Evolutionary conservation across 2,888 invertebrate genomes (phyloP), one percentile per base, ranked within the genome.

Genomic region (Archips xylosteana): DNA sequence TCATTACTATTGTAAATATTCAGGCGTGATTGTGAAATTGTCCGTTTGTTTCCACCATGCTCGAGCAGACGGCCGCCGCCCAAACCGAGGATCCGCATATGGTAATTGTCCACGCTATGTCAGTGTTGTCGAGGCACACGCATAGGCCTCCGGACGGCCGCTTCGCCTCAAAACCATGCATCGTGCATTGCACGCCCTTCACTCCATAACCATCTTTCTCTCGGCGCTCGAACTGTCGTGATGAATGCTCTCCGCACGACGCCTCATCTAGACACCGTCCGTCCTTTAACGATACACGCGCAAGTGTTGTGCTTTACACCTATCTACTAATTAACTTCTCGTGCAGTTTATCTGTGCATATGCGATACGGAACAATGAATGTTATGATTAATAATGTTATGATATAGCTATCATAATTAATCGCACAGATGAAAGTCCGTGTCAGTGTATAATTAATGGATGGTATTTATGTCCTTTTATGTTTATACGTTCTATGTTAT

Each of bases 81-180:
- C 91, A 97, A 97, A 95, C 97, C 97, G 95, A 96, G 97, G 97
- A 97, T 97, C 95, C 96, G 97, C 96, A 97, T 97, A 96, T 97
- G 97, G 97, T 97, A 98, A 97, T 84, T 85, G 85, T 86, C 85
- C 85, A 81, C 80, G 85, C 85, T 86, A 78, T 82, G 82, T 86
- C 86, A 87, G 85, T 92, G 90, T 92, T 92, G 91, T 92, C 84
- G 78, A 79, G 79, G 83, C 87, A 85, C 85, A 82, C 82, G 84
- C 88, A 84, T 57, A 85, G 87, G 82, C 92, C 92, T 87, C 72
- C 82, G 82, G 91, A 92, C 92, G 93, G 93, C 89, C 82, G 91
- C 92, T 90, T 89, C 79, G 85, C 86, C 84, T 82, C 75, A 81
- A 81, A 83, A 76, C 85, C 90, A 89, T 89, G 92, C 92, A 92